Conservation (phyloP, 2,113 vertebrate genomes). For the Rhineura floridana region DNA sequence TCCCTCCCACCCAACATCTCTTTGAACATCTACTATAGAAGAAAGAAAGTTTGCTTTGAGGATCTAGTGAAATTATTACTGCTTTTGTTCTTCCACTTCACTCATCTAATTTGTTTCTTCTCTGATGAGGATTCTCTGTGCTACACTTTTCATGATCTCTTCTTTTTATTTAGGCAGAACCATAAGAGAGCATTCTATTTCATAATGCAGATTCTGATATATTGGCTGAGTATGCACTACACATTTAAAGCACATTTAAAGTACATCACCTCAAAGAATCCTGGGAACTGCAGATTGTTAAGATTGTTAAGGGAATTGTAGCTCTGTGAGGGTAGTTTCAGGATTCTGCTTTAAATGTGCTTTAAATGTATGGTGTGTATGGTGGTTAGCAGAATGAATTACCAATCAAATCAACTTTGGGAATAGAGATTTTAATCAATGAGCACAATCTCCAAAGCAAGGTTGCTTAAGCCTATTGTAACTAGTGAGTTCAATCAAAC, state of each 20-base stretch:
- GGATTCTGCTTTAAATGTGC: not conserved
- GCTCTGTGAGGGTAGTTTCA: not conserved
- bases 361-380: not conserved
- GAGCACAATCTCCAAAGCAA: not conserved
- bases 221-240: no score
- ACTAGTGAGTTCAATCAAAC: not conserved
- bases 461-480: not conserved
- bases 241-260: no score
- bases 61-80: not conserved
- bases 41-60: not conserved
- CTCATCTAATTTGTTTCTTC: constrained; percentile 12
- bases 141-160: not conserved
- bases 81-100: not conserved
- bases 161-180: not conserved
- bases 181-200: no score
- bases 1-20: no score
- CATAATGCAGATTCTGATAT: not conserved
- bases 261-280: no score
- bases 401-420: not conserved
- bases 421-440: not conserved
- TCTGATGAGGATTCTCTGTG: not conserved
- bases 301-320: no score
- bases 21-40: not conserved
- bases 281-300: no score
- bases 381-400: not conserved